Percentiles rank a stretch among this genome's conserved stretches.
These are phyloP conservation scores for Strix aluco DNA, from an alignment of 2,113 vertebrate genomes.

Conservation along the genomic window DNA sequence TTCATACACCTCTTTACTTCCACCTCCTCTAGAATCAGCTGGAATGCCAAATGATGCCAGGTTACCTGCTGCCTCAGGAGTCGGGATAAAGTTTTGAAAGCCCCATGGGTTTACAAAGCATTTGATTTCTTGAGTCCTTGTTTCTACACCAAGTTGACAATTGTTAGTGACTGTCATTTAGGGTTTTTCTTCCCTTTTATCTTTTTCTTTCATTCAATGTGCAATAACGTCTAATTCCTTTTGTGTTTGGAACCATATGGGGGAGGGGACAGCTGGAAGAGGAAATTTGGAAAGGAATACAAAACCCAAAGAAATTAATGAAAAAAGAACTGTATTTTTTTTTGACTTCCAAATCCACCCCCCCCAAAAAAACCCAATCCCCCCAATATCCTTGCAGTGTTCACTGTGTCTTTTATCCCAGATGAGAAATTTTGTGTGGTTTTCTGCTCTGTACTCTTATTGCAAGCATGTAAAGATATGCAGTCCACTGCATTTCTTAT, in stretches of 20 bases:
- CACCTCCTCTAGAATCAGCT: background rate
- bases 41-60: background rate
- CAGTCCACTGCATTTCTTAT: background rate
- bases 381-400: background rate
- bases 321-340: background rate
- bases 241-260: background rate
- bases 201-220: background rate
- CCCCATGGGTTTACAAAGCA: background rate
- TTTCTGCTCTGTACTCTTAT: background rate
- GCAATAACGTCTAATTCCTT: background rate
- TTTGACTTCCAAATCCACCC: background rate
- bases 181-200: background rate
- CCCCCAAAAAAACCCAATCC: accelerated
- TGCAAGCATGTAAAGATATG: background rate
- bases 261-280: background rate
- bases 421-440: background rate
- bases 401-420: background rate
- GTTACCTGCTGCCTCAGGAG: background rate
- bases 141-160: background rate
- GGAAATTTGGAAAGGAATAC: background rate
- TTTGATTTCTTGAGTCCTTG: background rate
- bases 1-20: background rate
- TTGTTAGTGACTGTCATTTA: background rate
- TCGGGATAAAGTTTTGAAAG: background rate
- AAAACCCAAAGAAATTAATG: background rate